phyloP scores from a whole-genome alignment of 1,140 invertebrate genomes.

The Scaptomyza hsui region DNA sequence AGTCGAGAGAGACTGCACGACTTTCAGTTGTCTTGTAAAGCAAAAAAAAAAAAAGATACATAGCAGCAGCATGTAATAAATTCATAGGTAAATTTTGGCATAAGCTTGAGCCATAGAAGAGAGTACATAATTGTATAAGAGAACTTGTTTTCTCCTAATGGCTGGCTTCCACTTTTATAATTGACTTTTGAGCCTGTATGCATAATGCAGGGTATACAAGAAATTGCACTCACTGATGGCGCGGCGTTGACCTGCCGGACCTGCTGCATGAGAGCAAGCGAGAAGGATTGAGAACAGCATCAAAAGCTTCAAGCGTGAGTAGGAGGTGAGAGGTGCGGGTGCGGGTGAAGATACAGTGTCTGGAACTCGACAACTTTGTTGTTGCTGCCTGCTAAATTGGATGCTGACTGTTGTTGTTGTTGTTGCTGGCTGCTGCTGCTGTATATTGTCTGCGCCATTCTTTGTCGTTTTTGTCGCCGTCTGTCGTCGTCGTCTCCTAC shows the following conservation, averaged over 20 bases:
- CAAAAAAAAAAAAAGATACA: neutral
- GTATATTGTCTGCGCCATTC: constrained; percentile 15
- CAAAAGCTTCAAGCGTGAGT: constrained; percentile 2
- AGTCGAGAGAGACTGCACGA: neutral
- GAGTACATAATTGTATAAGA: neutral
- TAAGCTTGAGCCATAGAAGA: neutral
- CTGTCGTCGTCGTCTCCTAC: constrained; percentile 17
- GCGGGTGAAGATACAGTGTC: constrained; percentile 14
- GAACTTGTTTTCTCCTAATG: neutral
- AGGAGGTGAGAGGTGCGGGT: constrained; percentile 14
- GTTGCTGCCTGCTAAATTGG: constrained; percentile 66
- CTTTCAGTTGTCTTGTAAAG: neutral
- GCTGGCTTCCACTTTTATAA: no score
- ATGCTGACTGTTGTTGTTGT: constrained; percentile 45
- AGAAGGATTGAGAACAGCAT: constrained; percentile 13
- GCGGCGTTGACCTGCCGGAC: constrained; percentile 60
- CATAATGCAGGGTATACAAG: constrained; percentile 20
- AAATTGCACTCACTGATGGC: constrained; percentile 52
- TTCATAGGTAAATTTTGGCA: neutral
- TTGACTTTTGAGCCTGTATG: neutral
- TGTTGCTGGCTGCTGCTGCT: constrained; percentile 45
- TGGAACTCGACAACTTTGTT: constrained; percentile 36
- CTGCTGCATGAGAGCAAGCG: constrained; percentile 17
- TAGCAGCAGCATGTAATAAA: neutral
- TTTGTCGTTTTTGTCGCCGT: constrained; percentile 19